phyloP scores from a whole-genome alignment of 2,888 invertebrate species.

The Diadromus collaris region DNA sequence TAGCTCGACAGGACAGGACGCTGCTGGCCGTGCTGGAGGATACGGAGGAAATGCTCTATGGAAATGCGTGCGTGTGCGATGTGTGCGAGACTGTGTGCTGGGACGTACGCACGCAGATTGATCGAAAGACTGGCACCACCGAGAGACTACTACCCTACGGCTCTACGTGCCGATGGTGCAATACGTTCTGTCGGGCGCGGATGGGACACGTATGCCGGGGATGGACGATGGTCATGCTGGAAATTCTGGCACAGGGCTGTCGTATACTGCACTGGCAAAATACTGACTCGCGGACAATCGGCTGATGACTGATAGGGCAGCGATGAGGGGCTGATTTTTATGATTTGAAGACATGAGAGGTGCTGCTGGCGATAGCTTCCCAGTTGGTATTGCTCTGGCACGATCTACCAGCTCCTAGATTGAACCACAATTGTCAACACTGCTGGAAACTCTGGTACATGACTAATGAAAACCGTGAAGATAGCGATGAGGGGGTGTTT shows the following conservation, averaged over 20 bases:
- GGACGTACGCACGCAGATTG: slow-evolving; percentile 46
- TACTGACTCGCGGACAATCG: slow-evolving; percentile 25
- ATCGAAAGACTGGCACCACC: slow-evolving; percentile 41
- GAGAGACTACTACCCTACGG: slow-evolving; percentile 14
- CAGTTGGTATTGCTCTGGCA: too few species aligned
- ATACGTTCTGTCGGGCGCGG: slow-evolving; percentile 31
- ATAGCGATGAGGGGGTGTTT: slow-evolving; percentile 34
- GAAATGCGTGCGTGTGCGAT: not conserved
- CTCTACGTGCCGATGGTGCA: slow-evolving; percentile 14
- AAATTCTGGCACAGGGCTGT: slow-evolving; percentile 39
- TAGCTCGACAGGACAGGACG: slow-evolving; percentile 50
- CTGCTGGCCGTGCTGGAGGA: slow-evolving; percentile 12
- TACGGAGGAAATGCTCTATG: slow-evolving; percentile 1
- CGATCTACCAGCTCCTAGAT: too few species aligned
- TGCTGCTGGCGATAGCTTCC: not conserved
- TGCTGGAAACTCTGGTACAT: too few species aligned
- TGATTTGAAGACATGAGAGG: slow-evolving; percentile 38
- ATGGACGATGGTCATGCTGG: slow-evolving; percentile 46
- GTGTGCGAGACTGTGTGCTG: not conserved
- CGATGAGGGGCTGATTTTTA: slow-evolving; percentile 35
- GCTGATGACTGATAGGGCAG: slow-evolving; percentile 39
- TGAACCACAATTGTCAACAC: too few species aligned
- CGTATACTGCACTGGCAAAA: slow-evolving; percentile 18
- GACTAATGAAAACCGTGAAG: slow-evolving; percentile 40
- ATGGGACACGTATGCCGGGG: slow-evolving; percentile 27